These are phyloP conservation scores for Athene noctua DNA, from an alignment of 2,113 vertebrate genomes.

Conservation along the genomic window DNA sequence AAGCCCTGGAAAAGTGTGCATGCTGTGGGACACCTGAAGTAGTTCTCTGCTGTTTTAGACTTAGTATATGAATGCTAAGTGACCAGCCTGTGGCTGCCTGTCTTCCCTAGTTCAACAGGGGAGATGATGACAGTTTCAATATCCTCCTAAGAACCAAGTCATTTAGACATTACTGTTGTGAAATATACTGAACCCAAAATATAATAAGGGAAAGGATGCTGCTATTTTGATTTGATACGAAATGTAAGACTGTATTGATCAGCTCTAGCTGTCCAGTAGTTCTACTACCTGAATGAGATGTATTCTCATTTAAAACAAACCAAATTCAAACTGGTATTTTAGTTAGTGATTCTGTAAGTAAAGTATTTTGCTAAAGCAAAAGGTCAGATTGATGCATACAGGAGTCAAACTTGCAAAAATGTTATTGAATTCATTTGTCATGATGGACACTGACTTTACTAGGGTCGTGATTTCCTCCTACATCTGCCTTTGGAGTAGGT, in stretches of 20 bases:
- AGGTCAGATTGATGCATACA: not conserved
- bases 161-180: not conserved
- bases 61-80: not conserved
- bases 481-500: not conserved
- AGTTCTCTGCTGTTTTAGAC: not conserved
- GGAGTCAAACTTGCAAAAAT: not conserved
- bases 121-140: not conserved
- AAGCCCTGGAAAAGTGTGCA: not conserved
- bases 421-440: rapidly evolving
- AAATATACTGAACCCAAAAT: not conserved
- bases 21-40: not conserved
- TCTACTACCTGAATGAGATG: not conserved
- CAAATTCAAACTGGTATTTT: not conserved
- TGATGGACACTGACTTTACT: not conserved
- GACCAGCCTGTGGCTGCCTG: not conserved
- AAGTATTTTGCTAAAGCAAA: not conserved
- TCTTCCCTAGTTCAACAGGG: not conserved
- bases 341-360: not conserved
- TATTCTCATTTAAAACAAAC: not conserved
- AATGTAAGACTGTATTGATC: rapidly evolving
- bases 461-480: not conserved
- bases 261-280: not conserved
- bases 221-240: not conserved
- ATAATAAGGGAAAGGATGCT: not conserved
- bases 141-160: not conserved